Base-by-base conservation (phyloP, 2,797 vertebrate species). In the Platyrinchus mystaceus region DNA sequence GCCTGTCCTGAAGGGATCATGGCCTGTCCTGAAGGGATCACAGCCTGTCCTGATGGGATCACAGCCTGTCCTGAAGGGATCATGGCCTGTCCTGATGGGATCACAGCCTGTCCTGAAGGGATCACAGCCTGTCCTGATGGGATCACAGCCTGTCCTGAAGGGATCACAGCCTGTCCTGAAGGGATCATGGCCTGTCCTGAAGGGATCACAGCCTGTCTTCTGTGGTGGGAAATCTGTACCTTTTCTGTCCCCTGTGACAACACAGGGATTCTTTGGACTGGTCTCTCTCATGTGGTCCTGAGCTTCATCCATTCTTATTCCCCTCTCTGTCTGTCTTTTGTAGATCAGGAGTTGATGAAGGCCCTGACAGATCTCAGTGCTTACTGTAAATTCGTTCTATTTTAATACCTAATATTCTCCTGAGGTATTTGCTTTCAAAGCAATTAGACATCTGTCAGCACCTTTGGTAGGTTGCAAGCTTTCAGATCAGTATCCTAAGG, bases 361-460 rank as follows among this genome's bases (percentile, higher is more conserved):
- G 46, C 66, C 43, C 59, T 92, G 95, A 94, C 82, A 84, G 46
- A 94, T 69, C 79, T 91, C 89, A 73, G 87, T 66, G 47, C 60
- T 94, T 95, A 80, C 64, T 87, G n/a, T 92, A 87, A 95, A 95
- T 89, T 89, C 8, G 6, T 82, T 87, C 81, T 85, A 20, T 83
- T 96, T 93, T 95, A 91, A 88, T 94, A 82, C 93, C 91, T 76
- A 7, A 59, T 93, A 92, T 92, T 92, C 83, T 95, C 92, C 91
- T 39, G 82, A 81, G 94, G 94, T 94, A 70, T 91, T 92, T 95
- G 50, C 95, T 95, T 96, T 96, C 89, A 96, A 91, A 95, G 92
- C 90, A 96, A 92, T 96, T 97, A 97, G 75, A 83, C 84, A 89
- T 93, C 92, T 95, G 89, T 96, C 95, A 90, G 87, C 95, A 85